Percentiles rank a stretch among this genome's conserved stretches.
Evolutionary conservation across 2,888 invertebrate species (phyloP).

Genomic region (Euphydryas editha): DNA sequence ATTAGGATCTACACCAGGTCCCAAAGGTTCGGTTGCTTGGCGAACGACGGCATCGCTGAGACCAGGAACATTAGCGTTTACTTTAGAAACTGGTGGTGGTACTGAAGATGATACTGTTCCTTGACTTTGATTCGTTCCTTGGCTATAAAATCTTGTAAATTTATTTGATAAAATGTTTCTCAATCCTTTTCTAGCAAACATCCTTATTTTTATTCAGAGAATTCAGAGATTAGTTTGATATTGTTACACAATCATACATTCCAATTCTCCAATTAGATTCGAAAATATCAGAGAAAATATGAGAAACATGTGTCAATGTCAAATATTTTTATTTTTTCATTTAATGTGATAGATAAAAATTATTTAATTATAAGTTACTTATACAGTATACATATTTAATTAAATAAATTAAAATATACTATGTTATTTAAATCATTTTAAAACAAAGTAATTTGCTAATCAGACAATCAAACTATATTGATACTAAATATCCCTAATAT

Average conservation of each 20-base stretch:
- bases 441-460: no score
- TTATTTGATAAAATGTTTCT: slow-evolving; percentile 33
- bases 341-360: not conserved
- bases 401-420: no score
- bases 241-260: slow-evolving; percentile 61
- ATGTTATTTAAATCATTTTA: no score
- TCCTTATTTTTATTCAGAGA: slow-evolving; percentile 45
- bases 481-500: no score
- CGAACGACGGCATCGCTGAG: slow-evolving; percentile 85
- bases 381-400: no score
- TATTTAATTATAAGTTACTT: not conserved
- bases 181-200: slow-evolving; percentile 46
- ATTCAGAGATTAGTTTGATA: not conserved
- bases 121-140: slow-evolving; percentile 50
- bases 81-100: slow-evolving; percentile 44
- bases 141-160: slow-evolving; percentile 58
- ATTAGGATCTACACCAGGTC: slow-evolving; percentile 86
- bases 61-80: slow-evolving; percentile 84
- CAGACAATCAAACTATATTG: no score
- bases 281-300: slow-evolving; percentile 21
- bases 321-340: not conserved
- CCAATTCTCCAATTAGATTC: slow-evolving; percentile 33
- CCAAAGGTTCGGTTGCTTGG: slow-evolving; percentile 83
- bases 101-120: slow-evolving; percentile 45
- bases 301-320: slow-evolving; percentile 31